Evolutionary conservation across 1,140 invertebrate genomes (phyloP).

Genomic region (Paralvinella palmiformis): DNA sequence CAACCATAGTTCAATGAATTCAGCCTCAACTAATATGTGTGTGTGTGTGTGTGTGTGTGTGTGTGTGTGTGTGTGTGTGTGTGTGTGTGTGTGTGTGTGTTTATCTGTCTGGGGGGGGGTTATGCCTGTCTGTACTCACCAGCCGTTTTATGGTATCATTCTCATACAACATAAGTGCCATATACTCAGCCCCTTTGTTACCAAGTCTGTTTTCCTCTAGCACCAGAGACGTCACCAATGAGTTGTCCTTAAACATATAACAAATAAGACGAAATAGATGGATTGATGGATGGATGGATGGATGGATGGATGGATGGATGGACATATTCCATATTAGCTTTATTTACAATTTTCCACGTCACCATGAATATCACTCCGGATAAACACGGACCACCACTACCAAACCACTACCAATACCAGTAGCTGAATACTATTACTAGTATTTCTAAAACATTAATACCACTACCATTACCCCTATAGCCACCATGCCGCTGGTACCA

Average conservation of each 20-base stretch:
- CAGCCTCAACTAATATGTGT: no score
- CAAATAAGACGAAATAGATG: background rate
- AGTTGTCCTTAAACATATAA: background rate
- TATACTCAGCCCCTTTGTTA: background rate
- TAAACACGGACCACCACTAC: background rate
- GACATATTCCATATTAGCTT: background rate
- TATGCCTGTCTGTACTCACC: background rate
- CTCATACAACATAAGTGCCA: slow-evolving; percentile 2
- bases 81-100: background rate
- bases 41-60: background rate
- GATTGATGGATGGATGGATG: background rate
- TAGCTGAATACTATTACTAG: no score
- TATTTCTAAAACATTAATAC: no score
- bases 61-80: background rate
- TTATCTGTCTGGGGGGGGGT: background rate
- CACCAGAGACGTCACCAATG: background rate
- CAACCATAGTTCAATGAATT: no score
- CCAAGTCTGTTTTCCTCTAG: slow-evolving; percentile 10
- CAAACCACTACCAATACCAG: no score
- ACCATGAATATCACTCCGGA: background rate
- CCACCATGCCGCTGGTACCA: no score
- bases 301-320: background rate
- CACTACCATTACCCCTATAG: no score
- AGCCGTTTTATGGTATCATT: background rate
- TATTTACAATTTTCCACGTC: background rate